Percentiles rank a stretch among this genome's conserved stretches.
phyloP scores from a whole-genome alignment of 1,140 invertebrate genomes.

The Drosophila ironensis region DNA sequence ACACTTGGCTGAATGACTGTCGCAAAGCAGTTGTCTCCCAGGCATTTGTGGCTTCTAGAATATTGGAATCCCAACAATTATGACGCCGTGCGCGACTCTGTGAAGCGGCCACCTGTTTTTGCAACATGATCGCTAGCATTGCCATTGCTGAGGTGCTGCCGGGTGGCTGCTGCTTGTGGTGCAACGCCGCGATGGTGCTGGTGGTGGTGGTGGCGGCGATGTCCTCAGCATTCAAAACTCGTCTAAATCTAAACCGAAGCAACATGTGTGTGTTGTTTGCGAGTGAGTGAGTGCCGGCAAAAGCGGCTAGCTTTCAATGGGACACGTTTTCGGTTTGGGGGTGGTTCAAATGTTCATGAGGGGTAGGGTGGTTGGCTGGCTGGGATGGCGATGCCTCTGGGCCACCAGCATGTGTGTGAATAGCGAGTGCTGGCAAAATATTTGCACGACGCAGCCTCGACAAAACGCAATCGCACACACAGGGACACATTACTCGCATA shows the following conservation, averaged over 20 bases:
- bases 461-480: conserved; percentile 26
- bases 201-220: conserved; percentile 4
- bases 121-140: conserved; percentile 33
- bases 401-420: conserved; percentile 29
- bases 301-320: conserved; percentile 57
- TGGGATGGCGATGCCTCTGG: conserved; percentile 40
- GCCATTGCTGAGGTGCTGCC: conserved; percentile 3
- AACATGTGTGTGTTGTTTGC: conserved; percentile 76
- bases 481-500: background rate
- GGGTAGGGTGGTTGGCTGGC: background rate
- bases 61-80: conserved; percentile 2
- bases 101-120: conserved; percentile 36
- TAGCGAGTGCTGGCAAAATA: conserved; percentile 66
- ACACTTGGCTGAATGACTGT: too few relatives aligned
- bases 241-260: conserved; percentile 77
- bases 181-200: background rate
- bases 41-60: background rate
- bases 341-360: background rate
- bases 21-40: too few relatives aligned
- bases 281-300: conserved; percentile 61
- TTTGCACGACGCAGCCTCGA: conserved; percentile 68
- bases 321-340: conserved; percentile 35
- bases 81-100: background rate
- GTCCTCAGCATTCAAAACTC: conserved; percentile 59
- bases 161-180: conserved; percentile 18